Conservation (phyloP, 2,888 invertebrate genomes). For the Hypercompe scribonia region DNA sequence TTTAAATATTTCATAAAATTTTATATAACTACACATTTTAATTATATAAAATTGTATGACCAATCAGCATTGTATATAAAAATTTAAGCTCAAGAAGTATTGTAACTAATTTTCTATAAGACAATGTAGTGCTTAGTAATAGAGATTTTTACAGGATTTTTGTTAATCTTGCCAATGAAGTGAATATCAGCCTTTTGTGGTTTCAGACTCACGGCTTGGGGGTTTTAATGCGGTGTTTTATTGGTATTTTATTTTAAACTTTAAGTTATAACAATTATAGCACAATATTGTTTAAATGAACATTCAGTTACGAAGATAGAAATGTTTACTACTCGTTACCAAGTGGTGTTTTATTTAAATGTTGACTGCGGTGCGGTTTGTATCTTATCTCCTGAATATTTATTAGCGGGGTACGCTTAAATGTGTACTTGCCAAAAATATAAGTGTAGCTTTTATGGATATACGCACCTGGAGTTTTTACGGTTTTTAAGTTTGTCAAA, state of each 20-base stretch:
- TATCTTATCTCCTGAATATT: constrained; percentile 9
- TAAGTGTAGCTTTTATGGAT: not conserved
- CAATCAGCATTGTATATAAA: no score
- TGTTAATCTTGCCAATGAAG: not conserved
- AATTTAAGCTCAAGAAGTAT: not conserved
- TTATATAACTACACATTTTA: no score
- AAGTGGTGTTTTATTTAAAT: constrained; percentile 11
- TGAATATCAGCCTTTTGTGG: not conserved
- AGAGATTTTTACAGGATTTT: not conserved
- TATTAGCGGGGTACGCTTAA: not conserved
- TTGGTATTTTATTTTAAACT: not conserved
- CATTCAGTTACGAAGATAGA: no score
- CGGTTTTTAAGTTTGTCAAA: not conserved
- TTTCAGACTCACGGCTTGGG: constrained; percentile 1
- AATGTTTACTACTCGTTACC: not conserved
- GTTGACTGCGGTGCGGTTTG: constrained; percentile 1
- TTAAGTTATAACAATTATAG: not conserved
- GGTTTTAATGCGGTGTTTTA: not conserved
- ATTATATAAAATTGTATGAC: no score
- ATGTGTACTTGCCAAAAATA: constrained; percentile 6
- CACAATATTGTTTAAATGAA: not conserved
- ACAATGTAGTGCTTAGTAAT: not conserved
- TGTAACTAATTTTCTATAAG: not conserved
- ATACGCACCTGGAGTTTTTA: not conserved
- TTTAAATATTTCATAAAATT: no score